Evolutionary conservation across 2,797 vertebrate genomes (phyloP).

Genomic region (Galago senegalensis): DNA sequence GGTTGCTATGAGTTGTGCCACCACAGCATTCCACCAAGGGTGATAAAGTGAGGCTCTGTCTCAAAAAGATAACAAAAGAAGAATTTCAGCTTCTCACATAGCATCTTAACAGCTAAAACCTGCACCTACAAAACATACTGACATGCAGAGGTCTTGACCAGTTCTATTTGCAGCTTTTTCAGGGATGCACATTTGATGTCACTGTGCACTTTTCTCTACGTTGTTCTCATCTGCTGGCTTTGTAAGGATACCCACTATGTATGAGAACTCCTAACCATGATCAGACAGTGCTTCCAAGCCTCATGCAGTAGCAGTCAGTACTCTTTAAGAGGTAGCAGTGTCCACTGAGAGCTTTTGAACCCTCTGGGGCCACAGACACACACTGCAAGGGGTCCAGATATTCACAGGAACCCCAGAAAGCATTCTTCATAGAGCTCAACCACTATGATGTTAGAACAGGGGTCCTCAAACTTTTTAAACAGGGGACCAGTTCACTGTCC

Average conservation of each 20-base stretch:
- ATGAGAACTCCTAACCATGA: not conserved
- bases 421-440: not conserved
- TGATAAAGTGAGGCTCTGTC: too few species aligned
- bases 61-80: not conserved
- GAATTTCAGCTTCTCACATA: not conserved
- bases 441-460: not conserved
- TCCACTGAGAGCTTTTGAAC: not conserved
- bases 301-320: not conserved
- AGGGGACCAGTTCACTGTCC: too few species aligned
- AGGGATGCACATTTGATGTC: rapidly evolving
- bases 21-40: too few species aligned
- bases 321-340: too few species aligned
- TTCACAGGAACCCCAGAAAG: not conserved
- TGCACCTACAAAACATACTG: not conserved
- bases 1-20: too few species aligned
- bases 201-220: not conserved
- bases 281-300: not conserved
- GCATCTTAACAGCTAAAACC: not conserved
- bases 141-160: not conserved
- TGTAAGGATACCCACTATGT: rapidly evolving
- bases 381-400: not conserved
- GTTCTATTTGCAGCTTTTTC: not conserved
- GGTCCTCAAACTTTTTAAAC: too few species aligned
- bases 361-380: not conserved
- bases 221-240: not conserved